Evolutionary conservation across 2,113 vertebrate species (phyloP), one percentile per base, ranked within the genome.

Genomic region (Phaethon lepturus): DNA sequence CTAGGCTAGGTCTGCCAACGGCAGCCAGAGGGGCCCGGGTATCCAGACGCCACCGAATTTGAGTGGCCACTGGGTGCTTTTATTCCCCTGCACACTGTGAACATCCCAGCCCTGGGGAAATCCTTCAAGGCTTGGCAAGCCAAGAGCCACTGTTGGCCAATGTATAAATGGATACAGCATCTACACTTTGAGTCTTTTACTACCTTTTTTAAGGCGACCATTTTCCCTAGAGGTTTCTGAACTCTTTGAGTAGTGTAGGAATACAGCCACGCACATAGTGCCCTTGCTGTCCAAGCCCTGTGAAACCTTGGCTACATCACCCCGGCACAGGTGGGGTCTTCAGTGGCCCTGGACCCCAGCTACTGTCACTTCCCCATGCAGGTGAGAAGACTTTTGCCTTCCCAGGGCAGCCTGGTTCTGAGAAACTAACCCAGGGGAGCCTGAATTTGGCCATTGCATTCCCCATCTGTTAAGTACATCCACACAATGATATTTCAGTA

Each of bases 401-500:
- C 38, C 38, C 38, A 38, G 28, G 63, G 28, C 45, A 66, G 38
- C 62, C 35, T 13, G 1, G 17, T 80, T 95, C 91, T 86, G 68
- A 86, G 52, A 66, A 86, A 62, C 2, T 2, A 60, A 26, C 47
- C 29, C 35, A 26, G 72, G 69, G 80, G 35, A 89, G 80, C 29
- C 72, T 62, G 79, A 62, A 47, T 86, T 77, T 81, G 76, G 60
- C 76, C 50, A 18, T 6, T 17, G 0, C 45, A 3, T 69, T 95
- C 53, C 76, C 63, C 89, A 56, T 97, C 86, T 95, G 95, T 53
- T 86, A 92, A 94, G 40, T 56, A 56, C 44, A 92, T 94, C 58
- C 86, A 78, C 88, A 78, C 68, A 90, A 63, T 24, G 82, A 83
- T 92, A 81, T 95, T 93, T 88, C 94, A 89, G 64, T 80, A 52